phyloP scores from a whole-genome alignment of 2,113 vertebrate genomes.

The Thymallus thymallus region DNA sequence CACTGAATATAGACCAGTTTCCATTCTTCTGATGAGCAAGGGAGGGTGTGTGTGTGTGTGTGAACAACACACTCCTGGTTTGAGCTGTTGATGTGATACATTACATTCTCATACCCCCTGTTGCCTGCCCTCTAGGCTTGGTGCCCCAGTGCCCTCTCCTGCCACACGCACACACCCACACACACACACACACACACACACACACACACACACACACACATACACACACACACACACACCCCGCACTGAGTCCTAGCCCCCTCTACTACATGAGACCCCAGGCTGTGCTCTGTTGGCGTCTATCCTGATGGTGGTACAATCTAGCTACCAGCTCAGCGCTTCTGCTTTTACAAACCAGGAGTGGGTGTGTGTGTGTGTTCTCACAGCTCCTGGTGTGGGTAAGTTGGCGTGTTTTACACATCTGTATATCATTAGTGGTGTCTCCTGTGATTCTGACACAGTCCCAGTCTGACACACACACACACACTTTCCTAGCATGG shows the following conservation, averaged over 20 bases:
- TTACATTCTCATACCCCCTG: background rate
- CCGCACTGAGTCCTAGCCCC: conserved; percentile 14
- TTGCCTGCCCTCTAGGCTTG: too few relatives aligned
- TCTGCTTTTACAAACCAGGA: conserved; percentile 62
- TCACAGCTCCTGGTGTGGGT: conserved; percentile 54
- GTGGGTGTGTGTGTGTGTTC: conserved; percentile 20
- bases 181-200: too few relatives aligned
- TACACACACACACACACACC: conserved; percentile 6
- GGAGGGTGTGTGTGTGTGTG: conserved; percentile 34
- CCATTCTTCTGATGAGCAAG: too few relatives aligned
- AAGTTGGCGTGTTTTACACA: conserved; percentile 60
- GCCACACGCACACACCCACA: background rate
- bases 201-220: too few relatives aligned
- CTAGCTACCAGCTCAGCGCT: conserved; percentile 52
- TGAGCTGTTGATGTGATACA: background rate
- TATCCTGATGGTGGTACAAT: too few relatives aligned
- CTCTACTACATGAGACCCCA: conserved; percentile 30
- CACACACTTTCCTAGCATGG: too few relatives aligned
- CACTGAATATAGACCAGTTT: too few relatives aligned
- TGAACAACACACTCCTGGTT: conserved; percentile 2
- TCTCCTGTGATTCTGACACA: conserved; percentile 56
- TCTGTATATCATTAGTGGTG: conserved; percentile 67
- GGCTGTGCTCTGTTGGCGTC: conserved; percentile 13
- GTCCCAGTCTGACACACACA: conserved; percentile 9
- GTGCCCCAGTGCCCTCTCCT: conserved; percentile 33